A percentile compares a stretch with the other conserved stretches of the same genome.
phyloP scores from a whole-genome alignment of 1,140 invertebrate species.

The Palaemon carinicauda region DNA sequence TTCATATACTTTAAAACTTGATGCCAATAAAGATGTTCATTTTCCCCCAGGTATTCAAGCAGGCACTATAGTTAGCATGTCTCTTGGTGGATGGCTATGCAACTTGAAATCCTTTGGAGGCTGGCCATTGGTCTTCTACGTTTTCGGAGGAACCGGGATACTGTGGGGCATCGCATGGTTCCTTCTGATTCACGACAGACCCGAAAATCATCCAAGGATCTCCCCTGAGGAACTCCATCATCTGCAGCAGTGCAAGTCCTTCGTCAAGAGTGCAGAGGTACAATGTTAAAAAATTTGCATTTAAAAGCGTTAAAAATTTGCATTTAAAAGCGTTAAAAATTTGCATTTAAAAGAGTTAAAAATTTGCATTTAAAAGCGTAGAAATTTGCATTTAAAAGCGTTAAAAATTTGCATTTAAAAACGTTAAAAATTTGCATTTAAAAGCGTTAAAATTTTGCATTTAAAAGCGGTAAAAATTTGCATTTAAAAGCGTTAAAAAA shows the following conservation, averaged over 20 bases:
- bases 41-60: conserved; percentile 63
- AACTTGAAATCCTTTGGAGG: conserved; percentile 65
- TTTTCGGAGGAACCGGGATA: conserved; percentile 71
- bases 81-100: conserved; percentile 68
- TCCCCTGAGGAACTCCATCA: neutral
- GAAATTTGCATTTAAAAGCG: too few species aligned
- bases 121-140: conserved; percentile 81
- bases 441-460: too few species aligned
- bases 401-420: too few species aligned
- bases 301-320: too few species aligned
- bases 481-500: too few species aligned
- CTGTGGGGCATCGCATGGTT: conserved; percentile 75
- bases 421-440: too few species aligned
- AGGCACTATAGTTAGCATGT: conserved; percentile 65
- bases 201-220: neutral
- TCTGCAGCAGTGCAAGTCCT: neutral
- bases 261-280: too few species aligned
- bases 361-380: too few species aligned
- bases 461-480: too few species aligned
- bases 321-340: too few species aligned
- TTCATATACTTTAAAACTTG: neutral
- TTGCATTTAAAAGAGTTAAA: too few species aligned
- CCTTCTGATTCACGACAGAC: conserved; percentile 69
- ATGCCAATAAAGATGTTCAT: neutral
- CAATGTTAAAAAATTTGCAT: too few species aligned